phyloP scores from a whole-genome alignment of 2,888 invertebrate genomes.

The Trilocha varians region DNA sequence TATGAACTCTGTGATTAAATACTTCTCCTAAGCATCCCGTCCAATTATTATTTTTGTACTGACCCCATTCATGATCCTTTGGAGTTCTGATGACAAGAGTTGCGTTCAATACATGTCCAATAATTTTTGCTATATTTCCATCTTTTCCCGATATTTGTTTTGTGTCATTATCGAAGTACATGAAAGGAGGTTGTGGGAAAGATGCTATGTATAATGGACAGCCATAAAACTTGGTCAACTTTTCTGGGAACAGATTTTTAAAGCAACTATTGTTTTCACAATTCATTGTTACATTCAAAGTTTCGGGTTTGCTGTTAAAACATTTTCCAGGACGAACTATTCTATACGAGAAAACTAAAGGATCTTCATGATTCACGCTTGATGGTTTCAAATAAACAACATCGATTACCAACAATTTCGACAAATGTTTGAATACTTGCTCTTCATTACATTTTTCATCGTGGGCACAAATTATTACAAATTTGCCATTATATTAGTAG shows the following conservation, averaged over 20 bases:
- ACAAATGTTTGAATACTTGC: slow-evolving; percentile 26
- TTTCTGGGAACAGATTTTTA: slow-evolving; percentile 26
- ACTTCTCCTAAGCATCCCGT: slow-evolving; percentile 46
- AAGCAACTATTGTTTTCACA: slow-evolving; percentile 28
- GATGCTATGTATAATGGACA: slow-evolving; percentile 39
- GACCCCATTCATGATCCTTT: slow-evolving; percentile 25
- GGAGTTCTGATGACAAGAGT: slow-evolving; percentile 31
- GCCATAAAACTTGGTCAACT: slow-evolving; percentile 28
- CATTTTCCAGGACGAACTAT: slow-evolving; percentile 28
- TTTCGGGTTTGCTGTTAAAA: slow-evolving; percentile 24
- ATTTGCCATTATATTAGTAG: slow-evolving; percentile 36
- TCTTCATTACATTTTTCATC: slow-evolving; percentile 27
- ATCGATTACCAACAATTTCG: slow-evolving; percentile 25
- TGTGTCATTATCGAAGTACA: slow-evolving; percentile 31
- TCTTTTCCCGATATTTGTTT: slow-evolving; percentile 30
- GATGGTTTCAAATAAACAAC: slow-evolving; percentile 26
- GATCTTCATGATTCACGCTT: slow-evolving; percentile 13
- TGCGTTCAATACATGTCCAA: slow-evolving; percentile 34
- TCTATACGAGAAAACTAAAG: slow-evolving; percentile 24
- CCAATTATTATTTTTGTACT: slow-evolving; percentile 34
- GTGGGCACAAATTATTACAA: slow-evolving; percentile 31
- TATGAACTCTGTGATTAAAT: slow-evolving; percentile 27
- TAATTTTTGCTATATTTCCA: slow-evolving; percentile 34
- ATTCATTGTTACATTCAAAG: slow-evolving; percentile 17
- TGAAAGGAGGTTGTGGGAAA: slow-evolving; percentile 42